Evolutionary conservation across 2,113 vertebrate species (phyloP), one percentile per base, ranked within the genome.

Genomic region (Amphilophus citrinellus): DNA sequence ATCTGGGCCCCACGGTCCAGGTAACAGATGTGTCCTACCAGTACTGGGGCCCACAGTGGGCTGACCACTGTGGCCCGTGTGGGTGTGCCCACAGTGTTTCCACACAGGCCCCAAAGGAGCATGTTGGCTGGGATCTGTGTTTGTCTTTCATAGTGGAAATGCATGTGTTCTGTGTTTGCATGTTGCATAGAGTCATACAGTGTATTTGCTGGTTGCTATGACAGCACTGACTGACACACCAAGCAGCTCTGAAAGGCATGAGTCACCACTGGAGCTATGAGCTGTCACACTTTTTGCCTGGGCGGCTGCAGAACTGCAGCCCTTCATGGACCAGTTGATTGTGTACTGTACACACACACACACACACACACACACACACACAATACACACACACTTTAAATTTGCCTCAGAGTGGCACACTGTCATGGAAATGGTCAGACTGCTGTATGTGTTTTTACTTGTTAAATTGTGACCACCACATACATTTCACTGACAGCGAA

Each of bases 201-300:
- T 47, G 44, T 88, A 5, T 88, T 87, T 50, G 3, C 20, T 10
- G 57, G 83, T 84, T 85, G 37, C 84, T 20, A 30, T 47, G 84
- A 42, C 47, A 82, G 22, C 57, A 1, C 22, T 35, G 76, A 11
- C 18, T 77, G 20, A 60, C 7, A 35, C 66, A 63, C 5, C 0
- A 3, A 14, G 44, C 18, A 39, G 27, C 24, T 73, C 24, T 53
- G 7, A 73, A 32, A 0, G 50, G 18, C 37, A 73, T 65, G 27
- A 53, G 71, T 2, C 90, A 82, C 22, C 0, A 2, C 8, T 71
- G 35, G 44, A 44, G 44, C 39, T 17, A 44, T 7, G 44, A 71
- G 44, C 22, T 50, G 66, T 27, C 24, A 1, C 44, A 71, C 66
- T 53, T 50, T 50, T 20, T 32, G 6, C 66, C 24, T 13, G 44